Evolutionary conservation across 2,113 vertebrate genomes (phyloP).

Genomic region (Octodon degus): DNA sequence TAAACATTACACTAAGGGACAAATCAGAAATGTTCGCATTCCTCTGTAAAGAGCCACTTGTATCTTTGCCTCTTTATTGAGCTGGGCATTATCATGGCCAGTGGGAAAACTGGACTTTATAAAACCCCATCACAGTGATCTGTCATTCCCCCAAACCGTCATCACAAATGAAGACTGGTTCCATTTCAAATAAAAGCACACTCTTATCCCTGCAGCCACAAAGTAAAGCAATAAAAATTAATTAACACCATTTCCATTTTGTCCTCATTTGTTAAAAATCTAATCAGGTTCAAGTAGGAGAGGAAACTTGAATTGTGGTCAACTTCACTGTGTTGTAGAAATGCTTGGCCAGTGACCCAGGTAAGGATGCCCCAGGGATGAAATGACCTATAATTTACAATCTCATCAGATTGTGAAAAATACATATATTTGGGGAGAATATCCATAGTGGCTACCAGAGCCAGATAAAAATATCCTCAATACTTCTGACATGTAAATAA

Average conservation of each 20-base stretch:
- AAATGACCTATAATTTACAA: conserved; percentile 54
- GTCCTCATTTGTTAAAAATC: conserved; percentile 69
- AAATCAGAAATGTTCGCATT: neutral
- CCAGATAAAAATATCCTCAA: conserved; percentile 40
- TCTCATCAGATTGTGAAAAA: neutral
- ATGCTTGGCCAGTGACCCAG: neutral
- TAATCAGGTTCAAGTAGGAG: conserved; percentile 44
- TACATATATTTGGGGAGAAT: conserved; percentile 26
- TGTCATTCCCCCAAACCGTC: neutral
- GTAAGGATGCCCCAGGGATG: conserved; percentile 12
- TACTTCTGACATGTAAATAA: conserved; percentile 2
- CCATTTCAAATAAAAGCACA: conserved; percentile 18
- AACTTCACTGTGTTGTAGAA: neutral
- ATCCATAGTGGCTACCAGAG: neutral
- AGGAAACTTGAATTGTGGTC: neutral
- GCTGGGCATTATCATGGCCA: neutral
- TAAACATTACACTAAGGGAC: neutral
- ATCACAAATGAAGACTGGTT: neutral
- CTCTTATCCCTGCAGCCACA: conserved; percentile 48
- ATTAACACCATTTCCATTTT: conserved; percentile 68
- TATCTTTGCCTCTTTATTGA: neutral
- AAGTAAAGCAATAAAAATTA: conserved; percentile 67
- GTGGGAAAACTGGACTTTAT: neutral
- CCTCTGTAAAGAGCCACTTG: neutral
- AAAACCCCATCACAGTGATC: neutral